Evolutionary conservation across 35 echinoderm and acorn worm species (phyloP).

Genomic region (Diadema setosum): DNA sequence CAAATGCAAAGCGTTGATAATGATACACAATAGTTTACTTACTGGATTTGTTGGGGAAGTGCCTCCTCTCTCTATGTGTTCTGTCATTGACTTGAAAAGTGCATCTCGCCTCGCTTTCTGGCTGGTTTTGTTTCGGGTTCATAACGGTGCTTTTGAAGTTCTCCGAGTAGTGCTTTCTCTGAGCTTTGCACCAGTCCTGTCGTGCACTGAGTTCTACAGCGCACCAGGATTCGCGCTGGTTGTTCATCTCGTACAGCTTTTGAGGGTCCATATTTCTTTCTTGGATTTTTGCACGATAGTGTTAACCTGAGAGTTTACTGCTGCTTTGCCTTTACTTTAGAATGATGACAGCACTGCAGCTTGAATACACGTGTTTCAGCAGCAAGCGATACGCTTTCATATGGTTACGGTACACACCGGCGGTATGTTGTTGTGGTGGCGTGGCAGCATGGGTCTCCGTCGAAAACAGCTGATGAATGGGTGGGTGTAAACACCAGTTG

Average conservation of each 20-base stretch:
- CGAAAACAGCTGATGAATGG: too few species aligned
- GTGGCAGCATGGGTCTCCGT: too few species aligned
- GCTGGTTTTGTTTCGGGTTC: constrained; percentile 39
- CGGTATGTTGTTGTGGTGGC: too few species aligned
- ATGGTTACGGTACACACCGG: too few species aligned
- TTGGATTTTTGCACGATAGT: too few species aligned
- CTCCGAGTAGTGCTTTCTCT: constrained; percentile 79
- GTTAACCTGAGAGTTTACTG: too few species aligned
- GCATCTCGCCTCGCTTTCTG: constrained; percentile 87
- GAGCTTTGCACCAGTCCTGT: constrained; percentile 82
- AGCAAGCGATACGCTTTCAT: too few species aligned
- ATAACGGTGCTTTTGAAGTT: constrained; percentile 91
- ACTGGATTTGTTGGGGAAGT: constrained; percentile 87
- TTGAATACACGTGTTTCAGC: too few species aligned
- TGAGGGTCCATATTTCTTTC: constrained; percentile 20
- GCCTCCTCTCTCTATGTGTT: constrained; percentile 86
- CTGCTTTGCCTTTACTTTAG: too few species aligned
- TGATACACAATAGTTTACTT: constrained; percentile 38
- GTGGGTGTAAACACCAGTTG: too few species aligned
- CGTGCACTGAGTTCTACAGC: constrained; percentile 76
- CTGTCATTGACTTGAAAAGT: constrained; percentile 86
- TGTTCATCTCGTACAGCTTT: constrained; percentile 82
- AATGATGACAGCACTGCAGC: too few species aligned
- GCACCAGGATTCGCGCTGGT: constrained; percentile 94
- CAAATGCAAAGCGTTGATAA: neutral